Conservation (phyloP, 2,113 vertebrate genomes). For the Columba livia region DNA sequence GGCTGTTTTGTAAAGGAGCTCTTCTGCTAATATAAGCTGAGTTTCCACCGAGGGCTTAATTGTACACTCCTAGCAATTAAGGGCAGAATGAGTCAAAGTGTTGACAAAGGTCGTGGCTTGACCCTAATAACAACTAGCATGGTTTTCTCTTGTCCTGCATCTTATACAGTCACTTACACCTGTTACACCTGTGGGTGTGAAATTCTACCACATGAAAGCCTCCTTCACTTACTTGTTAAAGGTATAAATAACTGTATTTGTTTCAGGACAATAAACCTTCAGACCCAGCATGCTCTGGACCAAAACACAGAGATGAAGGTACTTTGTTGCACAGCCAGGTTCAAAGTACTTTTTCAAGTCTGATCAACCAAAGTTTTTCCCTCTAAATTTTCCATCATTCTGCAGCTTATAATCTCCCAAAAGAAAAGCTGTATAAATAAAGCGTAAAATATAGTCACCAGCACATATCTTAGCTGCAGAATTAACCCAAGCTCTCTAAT, state of each 20-base stretch:
- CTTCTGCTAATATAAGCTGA: neutral
- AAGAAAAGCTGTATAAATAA: neutral
- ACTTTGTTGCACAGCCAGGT: neutral
- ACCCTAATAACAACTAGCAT: neutral
- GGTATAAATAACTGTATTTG: neutral
- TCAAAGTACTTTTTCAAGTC: neutral
- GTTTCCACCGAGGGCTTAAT: neutral
- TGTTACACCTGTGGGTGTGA: constrained; percentile 10
- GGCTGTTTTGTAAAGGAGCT: neutral
- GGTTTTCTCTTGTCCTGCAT: neutral
- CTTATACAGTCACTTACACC: neutral
- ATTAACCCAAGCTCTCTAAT: neutral
- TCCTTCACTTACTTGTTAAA: neutral
- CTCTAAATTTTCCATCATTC: neutral
- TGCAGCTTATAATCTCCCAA: neutral
- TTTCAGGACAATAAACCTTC: neutral
- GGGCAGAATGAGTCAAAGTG: neutral
- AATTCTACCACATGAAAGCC: neutral
- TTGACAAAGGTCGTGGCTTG: neutral
- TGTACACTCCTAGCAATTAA: neutral
- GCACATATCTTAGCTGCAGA: neutral
- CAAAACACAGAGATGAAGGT: neutral
- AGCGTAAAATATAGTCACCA: neutral
- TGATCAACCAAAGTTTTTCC: neutral
- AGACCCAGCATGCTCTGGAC: neutral